Conservation (phyloP, 2,888 invertebrate genomes). For the Eupelmus urozonus region DNA sequence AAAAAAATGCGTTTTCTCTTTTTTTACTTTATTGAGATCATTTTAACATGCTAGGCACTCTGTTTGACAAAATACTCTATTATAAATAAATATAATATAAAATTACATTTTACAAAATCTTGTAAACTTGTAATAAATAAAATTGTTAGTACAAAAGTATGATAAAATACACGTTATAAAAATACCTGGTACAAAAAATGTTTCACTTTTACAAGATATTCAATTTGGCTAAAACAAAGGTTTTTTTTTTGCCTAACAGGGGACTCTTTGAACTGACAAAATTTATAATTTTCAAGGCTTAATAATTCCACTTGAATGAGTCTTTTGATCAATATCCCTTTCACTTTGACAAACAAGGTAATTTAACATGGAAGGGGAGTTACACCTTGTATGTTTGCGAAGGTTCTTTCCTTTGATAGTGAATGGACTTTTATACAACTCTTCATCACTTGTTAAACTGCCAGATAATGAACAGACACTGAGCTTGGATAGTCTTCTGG, state of each 20-base stretch:
- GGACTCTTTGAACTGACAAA: too few species aligned
- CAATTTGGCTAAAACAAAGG: neutral
- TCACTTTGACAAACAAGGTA: constrained; percentile 52
- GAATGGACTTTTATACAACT: constrained; percentile 12
- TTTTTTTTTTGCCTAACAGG: too few species aligned
- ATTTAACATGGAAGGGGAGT: constrained; percentile 44
- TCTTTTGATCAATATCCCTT: constrained; percentile 38
- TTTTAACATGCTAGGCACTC: neutral
- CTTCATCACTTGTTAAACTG: constrained; percentile 41
- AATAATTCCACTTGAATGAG: neutral
- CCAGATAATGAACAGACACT: constrained; percentile 49
- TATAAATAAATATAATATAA: neutral
- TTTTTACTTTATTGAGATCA: too few species aligned
- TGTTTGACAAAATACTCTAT: too few species aligned
- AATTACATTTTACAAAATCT: constrained; percentile 20
- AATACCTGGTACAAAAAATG: neutral
- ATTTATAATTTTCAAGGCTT: neutral
- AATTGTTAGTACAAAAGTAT: neutral
- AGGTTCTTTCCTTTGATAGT: constrained; percentile 17
- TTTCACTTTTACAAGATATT: neutral
- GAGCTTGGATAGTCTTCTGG: constrained; percentile 49
- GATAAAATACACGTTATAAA: neutral
- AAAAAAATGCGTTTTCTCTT: too few species aligned
- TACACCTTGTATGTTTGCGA: constrained; percentile 36
- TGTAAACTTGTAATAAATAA: constrained; percentile 25